Conservation (phyloP, 1,140 invertebrate species). For the Drosophila insularis region DNA sequence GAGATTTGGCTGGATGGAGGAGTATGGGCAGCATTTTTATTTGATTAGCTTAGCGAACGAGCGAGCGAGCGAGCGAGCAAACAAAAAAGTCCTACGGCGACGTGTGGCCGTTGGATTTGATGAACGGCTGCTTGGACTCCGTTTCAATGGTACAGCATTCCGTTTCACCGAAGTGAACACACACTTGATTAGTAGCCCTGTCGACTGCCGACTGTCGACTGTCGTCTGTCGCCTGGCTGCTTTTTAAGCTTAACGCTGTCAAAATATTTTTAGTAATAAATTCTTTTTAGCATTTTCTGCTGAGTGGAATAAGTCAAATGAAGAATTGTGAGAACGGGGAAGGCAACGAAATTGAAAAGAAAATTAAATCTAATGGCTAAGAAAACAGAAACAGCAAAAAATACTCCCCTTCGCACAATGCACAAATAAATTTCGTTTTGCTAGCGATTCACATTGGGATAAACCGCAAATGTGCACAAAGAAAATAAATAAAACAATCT, state of each 20-base stretch:
- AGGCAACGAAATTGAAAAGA: conserved; percentile 38
- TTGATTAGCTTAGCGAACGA: conserved; percentile 75
- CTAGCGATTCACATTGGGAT: not conserved
- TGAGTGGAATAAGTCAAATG: conserved; percentile 37
- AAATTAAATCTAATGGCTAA: conserved; percentile 51
- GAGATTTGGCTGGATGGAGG: conserved; percentile 39
- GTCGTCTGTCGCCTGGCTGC: conserved; percentile 46
- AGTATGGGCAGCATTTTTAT: conserved; percentile 67
- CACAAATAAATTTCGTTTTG: not conserved
- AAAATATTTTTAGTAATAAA: conserved; percentile 81
- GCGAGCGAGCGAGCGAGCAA: conserved; percentile 20
- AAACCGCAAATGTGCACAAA: not conserved
- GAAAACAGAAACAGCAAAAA: conserved; percentile 25
- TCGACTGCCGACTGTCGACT: conserved; percentile 53
- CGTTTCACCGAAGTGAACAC: conserved; percentile 24
- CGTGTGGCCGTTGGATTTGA: conserved; percentile 75
- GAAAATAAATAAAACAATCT: not conserved
- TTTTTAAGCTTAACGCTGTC: conserved; percentile 73
- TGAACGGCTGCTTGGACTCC: conserved; percentile 59
- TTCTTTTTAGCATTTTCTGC: conserved; percentile 55
- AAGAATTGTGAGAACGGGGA: conserved; percentile 17
- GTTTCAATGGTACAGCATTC: not conserved
- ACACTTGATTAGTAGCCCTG: conserved; percentile 67
- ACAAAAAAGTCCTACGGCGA: conserved; percentile 67
- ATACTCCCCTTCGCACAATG: not conserved